Evolutionary conservation across 2,888 invertebrate species (phyloP).

Genomic region (Ichneumoninae sp.): DNA sequence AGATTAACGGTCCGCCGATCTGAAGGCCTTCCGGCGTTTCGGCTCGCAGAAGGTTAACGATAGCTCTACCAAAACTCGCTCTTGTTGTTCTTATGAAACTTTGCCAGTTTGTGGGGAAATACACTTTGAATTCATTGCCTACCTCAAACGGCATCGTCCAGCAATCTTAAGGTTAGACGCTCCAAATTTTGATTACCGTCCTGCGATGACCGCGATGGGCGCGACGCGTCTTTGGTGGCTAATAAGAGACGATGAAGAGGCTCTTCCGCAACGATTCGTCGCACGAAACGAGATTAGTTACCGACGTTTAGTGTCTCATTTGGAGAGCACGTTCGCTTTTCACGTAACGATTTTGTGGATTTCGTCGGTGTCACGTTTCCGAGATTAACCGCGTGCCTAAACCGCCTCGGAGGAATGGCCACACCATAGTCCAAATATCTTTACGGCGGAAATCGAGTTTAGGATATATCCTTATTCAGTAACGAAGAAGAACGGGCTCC

Average conservation of each 20-base stretch:
- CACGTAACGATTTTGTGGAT: slow-evolving; percentile 22
- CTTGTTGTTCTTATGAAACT: neutral
- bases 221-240: neutral
- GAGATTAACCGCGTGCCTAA: slow-evolving; percentile 46
- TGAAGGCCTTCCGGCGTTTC: neutral
- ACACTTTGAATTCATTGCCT: too few species aligned
- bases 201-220: neutral
- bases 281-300: slow-evolving; percentile 5
- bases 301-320: slow-evolving; percentile 39
- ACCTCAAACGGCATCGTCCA: neutral
- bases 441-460: slow-evolving; percentile 47
- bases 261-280: slow-evolving; percentile 4
- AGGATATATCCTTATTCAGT: slow-evolving; percentile 14
- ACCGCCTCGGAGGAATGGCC: neutral
- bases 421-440: slow-evolving; percentile 17
- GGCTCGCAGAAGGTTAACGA: neutral
- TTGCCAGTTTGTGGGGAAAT: too few species aligned
- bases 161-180: neutral
- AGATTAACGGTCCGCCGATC: neutral
- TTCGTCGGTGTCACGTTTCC: slow-evolving; percentile 54
- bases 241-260: neutral
- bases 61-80: neutral
- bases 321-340: slow-evolving; percentile 47
- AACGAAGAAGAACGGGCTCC: slow-evolving; percentile 49
- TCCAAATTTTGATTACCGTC: neutral